A percentile compares a stretch with the other conserved stretches of the same genome.
phyloP scores from a whole-genome alignment of 2,888 invertebrate genomes.

The Tetramorium bicarinatum region DNA sequence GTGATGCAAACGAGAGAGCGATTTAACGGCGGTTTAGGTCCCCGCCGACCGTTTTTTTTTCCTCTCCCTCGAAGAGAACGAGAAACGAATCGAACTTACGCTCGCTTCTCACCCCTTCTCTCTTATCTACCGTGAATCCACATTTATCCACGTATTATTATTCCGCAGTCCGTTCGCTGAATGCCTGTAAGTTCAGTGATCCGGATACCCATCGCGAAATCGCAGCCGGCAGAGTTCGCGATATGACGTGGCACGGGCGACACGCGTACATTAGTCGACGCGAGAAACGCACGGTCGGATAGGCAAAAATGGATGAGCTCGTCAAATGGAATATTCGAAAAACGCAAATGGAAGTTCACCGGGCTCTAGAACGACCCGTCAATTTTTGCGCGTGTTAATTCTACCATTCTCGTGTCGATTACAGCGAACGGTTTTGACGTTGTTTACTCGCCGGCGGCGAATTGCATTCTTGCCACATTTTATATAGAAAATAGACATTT shows the following conservation, averaged over 20 bases:
- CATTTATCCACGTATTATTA: slow-evolving; percentile 69
- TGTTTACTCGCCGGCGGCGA: slow-evolving; percentile 44
- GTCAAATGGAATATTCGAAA: slow-evolving; percentile 52
- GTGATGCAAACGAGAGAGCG: slow-evolving; percentile 69
- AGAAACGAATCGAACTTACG: slow-evolving; percentile 34
- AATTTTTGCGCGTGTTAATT: slow-evolving; percentile 51
- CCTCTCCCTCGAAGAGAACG: slow-evolving; percentile 44
- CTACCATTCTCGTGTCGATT: slow-evolving; percentile 57
- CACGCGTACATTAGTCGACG: slow-evolving; percentile 49
- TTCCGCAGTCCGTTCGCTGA: slow-evolving; percentile 61
- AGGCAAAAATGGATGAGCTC: slow-evolving; percentile 50
- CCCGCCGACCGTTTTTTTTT: slow-evolving; percentile 31
- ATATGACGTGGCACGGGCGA: slow-evolving; percentile 58
- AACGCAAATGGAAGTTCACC: slow-evolving; percentile 39
- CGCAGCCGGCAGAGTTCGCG: slow-evolving; percentile 59
- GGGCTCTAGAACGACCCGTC: slow-evolving; percentile 28
- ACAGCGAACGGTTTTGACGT: slow-evolving; percentile 45
- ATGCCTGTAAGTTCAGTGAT: slow-evolving; percentile 74
- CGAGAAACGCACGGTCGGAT: slow-evolving; percentile 45
- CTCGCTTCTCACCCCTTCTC: not conserved
- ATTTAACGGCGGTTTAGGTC: slow-evolving; percentile 72
- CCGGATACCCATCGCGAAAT: slow-evolving; percentile 74
- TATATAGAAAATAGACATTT: slow-evolving; percentile 13
- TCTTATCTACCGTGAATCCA: slow-evolving; percentile 64
- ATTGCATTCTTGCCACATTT: slow-evolving; percentile 37